These are phyloP conservation scores for Callipepla californica DNA, from an alignment of 2,113 vertebrate genomes.

Conservation along the genomic window DNA sequence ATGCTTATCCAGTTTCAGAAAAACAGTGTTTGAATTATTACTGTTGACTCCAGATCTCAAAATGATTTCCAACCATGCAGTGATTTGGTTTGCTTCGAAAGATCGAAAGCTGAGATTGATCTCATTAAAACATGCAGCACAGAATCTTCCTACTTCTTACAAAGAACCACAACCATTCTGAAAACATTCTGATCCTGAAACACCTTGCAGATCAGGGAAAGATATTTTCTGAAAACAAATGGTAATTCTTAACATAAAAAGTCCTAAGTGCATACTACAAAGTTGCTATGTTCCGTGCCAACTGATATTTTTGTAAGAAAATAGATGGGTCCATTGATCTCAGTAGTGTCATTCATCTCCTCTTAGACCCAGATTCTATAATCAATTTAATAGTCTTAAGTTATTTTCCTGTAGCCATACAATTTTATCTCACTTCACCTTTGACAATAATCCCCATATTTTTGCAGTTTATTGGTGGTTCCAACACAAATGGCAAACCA, in stretches of 20 bases:
- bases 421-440: not conserved
- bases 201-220: not conserved
- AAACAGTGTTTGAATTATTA: not conserved
- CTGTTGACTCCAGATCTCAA: not conserved
- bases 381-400: not conserved
- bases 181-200: not conserved
- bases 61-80: not conserved
- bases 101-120: not conserved
- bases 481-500: not conserved
- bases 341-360: not conserved
- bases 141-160: not conserved
- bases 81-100: not conserved
- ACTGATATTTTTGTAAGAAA: not conserved
- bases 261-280: not conserved
- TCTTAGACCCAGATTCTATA: not conserved
- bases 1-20: not conserved
- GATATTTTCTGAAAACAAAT: not conserved
- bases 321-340: not conserved
- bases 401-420: not conserved
- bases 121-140: not conserved
- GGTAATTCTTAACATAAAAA: not conserved
- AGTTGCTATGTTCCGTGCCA: not conserved
- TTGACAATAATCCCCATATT: not conserved
- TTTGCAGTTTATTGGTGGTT: not conserved
- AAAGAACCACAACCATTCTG: not conserved